These are phyloP conservation scores for Amaurobius ferox DNA, from an alignment of 2,888 invertebrate species.

Conservation along the genomic window DNA sequence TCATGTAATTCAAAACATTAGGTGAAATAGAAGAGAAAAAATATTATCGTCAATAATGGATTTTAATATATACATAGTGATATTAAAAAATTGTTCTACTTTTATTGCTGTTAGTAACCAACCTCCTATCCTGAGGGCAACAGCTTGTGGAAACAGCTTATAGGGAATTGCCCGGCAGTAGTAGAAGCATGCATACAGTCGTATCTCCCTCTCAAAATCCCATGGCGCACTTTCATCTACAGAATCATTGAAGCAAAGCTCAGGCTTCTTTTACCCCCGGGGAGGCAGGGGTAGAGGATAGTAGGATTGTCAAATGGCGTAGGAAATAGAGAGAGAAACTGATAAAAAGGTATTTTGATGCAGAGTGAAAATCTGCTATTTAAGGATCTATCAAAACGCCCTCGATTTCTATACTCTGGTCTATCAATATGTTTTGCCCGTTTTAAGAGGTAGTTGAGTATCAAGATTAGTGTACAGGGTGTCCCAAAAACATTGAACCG, in stretches of 20 bases:
- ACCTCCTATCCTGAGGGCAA: not conserved
- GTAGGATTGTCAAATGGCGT: constrained; percentile 7
- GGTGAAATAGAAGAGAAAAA: too few relatives aligned
- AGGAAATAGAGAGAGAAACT: not conserved
- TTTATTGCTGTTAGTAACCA: not conserved
- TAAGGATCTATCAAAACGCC: not conserved
- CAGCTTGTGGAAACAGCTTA: constrained; percentile 32
- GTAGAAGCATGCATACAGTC: not conserved
- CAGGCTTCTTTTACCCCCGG: not conserved
- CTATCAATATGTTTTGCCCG: not conserved
- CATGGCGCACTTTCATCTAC: constrained; percentile 29
- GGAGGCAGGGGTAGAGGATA: not conserved
- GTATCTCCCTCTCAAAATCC: constrained; percentile 12
- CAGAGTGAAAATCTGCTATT: not conserved
- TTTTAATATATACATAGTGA: too few relatives aligned
- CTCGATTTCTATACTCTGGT: not conserved
- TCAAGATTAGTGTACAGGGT: too few relatives aligned
- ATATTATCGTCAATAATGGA: too few relatives aligned
- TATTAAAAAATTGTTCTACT: not conserved
- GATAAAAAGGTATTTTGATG: not conserved
- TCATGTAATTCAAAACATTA: too few relatives aligned
- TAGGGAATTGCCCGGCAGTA: not conserved
- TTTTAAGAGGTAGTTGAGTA: too few relatives aligned
- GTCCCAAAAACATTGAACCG: too few relatives aligned
- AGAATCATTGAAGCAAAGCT: constrained; percentile 9